Percentiles rank a stretch among this genome's conserved stretches.
These are phyloP conservation scores for Oscheius sp. DNA, from an alignment of 1,140 invertebrate species.

Conservation along the genomic window DNA sequence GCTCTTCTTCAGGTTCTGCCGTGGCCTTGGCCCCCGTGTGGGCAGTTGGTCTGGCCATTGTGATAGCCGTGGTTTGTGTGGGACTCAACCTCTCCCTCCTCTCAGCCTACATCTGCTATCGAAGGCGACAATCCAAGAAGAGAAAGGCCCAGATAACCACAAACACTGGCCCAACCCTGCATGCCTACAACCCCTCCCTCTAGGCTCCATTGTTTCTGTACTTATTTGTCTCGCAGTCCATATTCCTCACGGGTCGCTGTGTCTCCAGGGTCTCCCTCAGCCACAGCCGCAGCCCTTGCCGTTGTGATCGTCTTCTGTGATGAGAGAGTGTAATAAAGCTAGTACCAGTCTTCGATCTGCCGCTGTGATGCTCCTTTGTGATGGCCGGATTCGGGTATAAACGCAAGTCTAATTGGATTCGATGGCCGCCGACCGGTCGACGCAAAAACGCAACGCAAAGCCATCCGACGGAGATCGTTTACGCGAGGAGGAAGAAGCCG, in stretches of 20 bases:
- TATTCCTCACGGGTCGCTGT: background rate
- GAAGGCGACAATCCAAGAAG: conserved; percentile 28
- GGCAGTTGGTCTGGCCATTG: conserved; percentile 35
- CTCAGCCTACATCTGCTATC: conserved; percentile 32
- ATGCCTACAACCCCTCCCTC: conserved; percentile 23
- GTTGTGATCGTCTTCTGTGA: background rate
- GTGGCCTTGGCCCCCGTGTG: conserved; percentile 20
- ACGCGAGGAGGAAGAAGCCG: no score
- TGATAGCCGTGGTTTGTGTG: conserved; percentile 37
- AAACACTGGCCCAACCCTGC: conserved; percentile 27
- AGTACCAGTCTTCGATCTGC: background rate
- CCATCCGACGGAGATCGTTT: no score
- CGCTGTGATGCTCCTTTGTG: no score
- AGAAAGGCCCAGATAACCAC: conserved; percentile 25
- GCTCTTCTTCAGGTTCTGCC: background rate
- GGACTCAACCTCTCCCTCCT: conserved; percentile 33
- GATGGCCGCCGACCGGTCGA: no score
- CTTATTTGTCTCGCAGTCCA: background rate
- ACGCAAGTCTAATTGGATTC: no score
- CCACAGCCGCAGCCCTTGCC: background rate
- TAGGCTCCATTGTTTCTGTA: background rate
- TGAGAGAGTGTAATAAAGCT: background rate
- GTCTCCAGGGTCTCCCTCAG: background rate
- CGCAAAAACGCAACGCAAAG: no score
- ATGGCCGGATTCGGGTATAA: no score